Evolutionary conservation across 1,140 invertebrate genomes (phyloP).

Genomic region (Epicauta chinensis): DNA sequence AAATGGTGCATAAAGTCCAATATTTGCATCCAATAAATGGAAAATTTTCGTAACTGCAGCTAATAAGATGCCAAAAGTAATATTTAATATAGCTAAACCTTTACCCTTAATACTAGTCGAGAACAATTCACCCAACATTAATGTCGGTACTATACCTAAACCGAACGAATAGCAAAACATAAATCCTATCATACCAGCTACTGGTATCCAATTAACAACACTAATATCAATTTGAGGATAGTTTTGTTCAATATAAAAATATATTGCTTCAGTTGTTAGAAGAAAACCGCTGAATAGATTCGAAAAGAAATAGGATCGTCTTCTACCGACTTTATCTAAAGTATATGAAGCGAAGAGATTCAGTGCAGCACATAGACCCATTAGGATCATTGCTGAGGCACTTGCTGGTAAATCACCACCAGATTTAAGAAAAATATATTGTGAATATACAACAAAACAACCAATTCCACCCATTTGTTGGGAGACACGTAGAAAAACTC

Average conservation of each 20-base stretch:
- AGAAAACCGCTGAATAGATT: conserved; percentile 35
- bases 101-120: conserved; percentile 35
- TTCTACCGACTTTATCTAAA: conserved; percentile 63
- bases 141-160: conserved; percentile 31
- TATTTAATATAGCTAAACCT: conserved; percentile 26
- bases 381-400: conserved; percentile 50
- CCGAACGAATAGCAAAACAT: conserved; percentile 33
- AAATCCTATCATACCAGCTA: conserved; percentile 30
- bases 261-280: conserved; percentile 52
- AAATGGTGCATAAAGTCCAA: conserved; percentile 68
- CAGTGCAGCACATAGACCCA: conserved; percentile 54
- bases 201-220: conserved; percentile 35
- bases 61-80: conserved; percentile 22
- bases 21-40: conserved; percentile 39
- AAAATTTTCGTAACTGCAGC: conserved; percentile 40
- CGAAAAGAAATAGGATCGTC: conserved; percentile 37
- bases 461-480: conserved; percentile 51
- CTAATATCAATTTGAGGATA: conserved; percentile 22
- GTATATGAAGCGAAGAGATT: conserved; percentile 54
- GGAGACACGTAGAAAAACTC: conserved; percentile 23
- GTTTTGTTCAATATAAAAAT: conserved; percentile 28
- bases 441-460: conserved; percentile 57
- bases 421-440: conserved; percentile 48
- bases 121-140: conserved; percentile 39
- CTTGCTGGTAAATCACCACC: conserved; percentile 56